Percentiles rank a stretch among this genome's conserved stretches.
Conservation (phyloP, 2,113 vertebrate species). For the Machaerirhynchus nigripectus region DNA sequence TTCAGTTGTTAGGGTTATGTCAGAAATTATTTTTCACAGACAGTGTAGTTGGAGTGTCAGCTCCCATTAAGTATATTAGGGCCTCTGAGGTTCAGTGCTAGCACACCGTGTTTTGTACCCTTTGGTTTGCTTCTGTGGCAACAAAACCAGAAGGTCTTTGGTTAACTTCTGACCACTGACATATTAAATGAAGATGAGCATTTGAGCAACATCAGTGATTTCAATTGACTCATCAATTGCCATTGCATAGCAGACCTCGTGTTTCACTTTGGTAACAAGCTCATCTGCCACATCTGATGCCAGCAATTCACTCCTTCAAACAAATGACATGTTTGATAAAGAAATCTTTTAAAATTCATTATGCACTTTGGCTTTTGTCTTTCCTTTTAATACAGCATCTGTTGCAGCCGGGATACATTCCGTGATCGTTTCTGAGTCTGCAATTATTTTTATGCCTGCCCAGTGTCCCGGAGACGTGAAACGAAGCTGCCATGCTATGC, state of each 20-base stretch:
- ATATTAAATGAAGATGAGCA: constrained; percentile 69
- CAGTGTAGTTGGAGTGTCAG: neutral
- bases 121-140: neutral
- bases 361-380: constrained; percentile 71
- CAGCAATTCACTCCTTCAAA: constrained; percentile 73
- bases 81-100: neutral
- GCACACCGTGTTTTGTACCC: neutral
- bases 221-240: constrained; percentile 75
- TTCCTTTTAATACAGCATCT: constrained; percentile 72
- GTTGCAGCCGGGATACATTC: constrained; percentile 59
- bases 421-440: constrained; percentile 71
- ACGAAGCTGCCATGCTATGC: constrained; percentile 28
- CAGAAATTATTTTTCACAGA: constrained; percentile 42
- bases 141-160: constrained; percentile 43
- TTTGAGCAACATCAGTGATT: constrained; percentile 67
- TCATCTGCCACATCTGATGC: constrained; percentile 70
- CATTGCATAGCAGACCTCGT: constrained; percentile 50
- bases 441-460: constrained; percentile 64
- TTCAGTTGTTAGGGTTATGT: constrained; percentile 4
- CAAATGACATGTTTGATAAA: constrained; percentile 75
- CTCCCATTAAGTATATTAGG: neutral
- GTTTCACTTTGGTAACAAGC: constrained; percentile 76
- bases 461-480: constrained; percentile 54
- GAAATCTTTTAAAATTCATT: constrained; percentile 73
- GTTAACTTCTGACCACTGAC: constrained; percentile 68